Evolutionary conservation across 2,888 invertebrate species (phyloP), one percentile per base, ranked within the genome.

Genomic region (Ormyrus labotus): DNA sequence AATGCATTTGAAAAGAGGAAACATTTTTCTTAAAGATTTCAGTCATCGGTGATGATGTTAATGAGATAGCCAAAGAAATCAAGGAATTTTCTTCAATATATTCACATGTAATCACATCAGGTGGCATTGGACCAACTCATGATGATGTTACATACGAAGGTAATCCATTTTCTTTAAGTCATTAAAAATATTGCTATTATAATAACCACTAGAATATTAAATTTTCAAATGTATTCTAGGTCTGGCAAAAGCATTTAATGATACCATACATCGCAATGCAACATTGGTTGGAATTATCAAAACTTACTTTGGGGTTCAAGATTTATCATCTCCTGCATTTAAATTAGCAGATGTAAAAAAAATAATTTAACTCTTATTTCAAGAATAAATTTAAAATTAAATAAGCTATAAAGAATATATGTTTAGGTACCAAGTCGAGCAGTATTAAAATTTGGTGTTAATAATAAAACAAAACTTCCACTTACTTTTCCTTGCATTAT

Each of bases 111-210:
- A 92, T 96, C 78, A 96, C 96, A 0, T 93, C 95, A 0, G 96
- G 96, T 34, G 96, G 96, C 53, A 94, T 96, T 81, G 96, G 96
- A 11, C 95, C 95, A 1, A 96, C 96, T 13, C 95, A 96, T 88
- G 96, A 96, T 90, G 96, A 96, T 89, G 91, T 95, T 85, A 96
- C 96, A 0, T 95, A 94, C 90, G 93, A 94, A 92, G 95, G 95
- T 90, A 84, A 34, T 34, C 34, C 4, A 34, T 34, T 34, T 70
- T 74, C 61, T 73, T 75, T 47, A 51, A 58, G 8, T 65, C 47
- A 65, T 70, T 9, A 61, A 55, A 73, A 67, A 78, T 61, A 34
- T 47, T 48, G 34, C 47, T 45, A 70, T 63, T 55, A 74, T 13
- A 60, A 60, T 75, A 4, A 34, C 34, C 34, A 34, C 34, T 4